A percentile compares a stretch with the other conserved stretches of the same genome.
These are phyloP conservation scores for Paracyclopina nana DNA, from an alignment of 1,140 invertebrate species.

Conservation along the genomic window DNA sequence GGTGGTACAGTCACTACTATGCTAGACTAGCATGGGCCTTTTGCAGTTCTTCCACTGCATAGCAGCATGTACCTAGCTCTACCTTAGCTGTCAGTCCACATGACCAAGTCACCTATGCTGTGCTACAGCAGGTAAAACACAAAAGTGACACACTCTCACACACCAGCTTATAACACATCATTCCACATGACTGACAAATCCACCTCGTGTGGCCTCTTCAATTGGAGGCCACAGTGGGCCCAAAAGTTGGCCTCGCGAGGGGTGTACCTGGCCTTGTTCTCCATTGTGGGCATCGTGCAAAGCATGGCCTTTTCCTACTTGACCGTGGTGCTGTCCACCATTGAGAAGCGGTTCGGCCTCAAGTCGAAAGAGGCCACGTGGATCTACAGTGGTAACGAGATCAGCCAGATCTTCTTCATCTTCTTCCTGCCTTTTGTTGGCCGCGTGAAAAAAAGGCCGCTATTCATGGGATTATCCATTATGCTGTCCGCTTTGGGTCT, in stretches of 20 bases:
- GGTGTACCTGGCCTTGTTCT: slow-evolving; percentile 1
- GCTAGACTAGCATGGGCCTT: too few relatives aligned
- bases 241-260: slow-evolving; percentile 1
- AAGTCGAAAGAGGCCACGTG: slow-evolving; percentile 11
- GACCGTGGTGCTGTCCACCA: slow-evolving; percentile 6
- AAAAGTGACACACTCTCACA: too few relatives aligned
- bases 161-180: too few relatives aligned
- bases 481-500: slow-evolving; percentile 1
- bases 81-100: too few relatives aligned
- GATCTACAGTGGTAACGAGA: slow-evolving; percentile 15
- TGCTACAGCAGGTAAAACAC: too few relatives aligned
- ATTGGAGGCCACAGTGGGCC: slow-evolving; percentile 11
- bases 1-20: too few relatives aligned
- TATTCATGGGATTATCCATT: slow-evolving; percentile 8
- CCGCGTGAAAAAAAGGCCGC: neutral
- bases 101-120: too few relatives aligned
- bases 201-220: slow-evolving; percentile 9
- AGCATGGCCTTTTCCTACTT: slow-evolving; percentile 10
- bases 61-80: too few relatives aligned
- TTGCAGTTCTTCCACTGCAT: too few relatives aligned
- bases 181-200: too few relatives aligned
- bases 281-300: neutral
- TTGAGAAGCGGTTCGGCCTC: slow-evolving; percentile 13
- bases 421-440: slow-evolving; percentile 4
- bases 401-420: slow-evolving; percentile 13